Conservation (phyloP, 2,797 vertebrate genomes). For the Pyrocephalus nanus region DNA sequence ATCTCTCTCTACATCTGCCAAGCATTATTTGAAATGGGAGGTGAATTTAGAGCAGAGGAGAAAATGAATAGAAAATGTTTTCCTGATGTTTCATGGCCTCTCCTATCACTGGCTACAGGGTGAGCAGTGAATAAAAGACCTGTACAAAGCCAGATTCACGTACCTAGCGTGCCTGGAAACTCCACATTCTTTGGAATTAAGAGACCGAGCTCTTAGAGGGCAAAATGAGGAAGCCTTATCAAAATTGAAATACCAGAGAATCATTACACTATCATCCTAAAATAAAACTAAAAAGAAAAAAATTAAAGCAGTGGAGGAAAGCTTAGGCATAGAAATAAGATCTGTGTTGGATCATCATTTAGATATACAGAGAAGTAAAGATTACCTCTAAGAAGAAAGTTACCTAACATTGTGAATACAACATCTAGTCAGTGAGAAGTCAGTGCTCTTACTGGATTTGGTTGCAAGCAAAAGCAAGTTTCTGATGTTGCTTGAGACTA, state of each 20-base stretch:
- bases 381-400: neutral
- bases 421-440: neutral
- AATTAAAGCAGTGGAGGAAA: fast-evolving
- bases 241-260: neutral
- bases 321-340: neutral
- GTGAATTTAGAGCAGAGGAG: neutral
- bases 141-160: neutral
- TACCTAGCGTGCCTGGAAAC: neutral
- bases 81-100: neutral
- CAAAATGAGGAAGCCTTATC: neutral
- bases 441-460: neutral
- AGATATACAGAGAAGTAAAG: neutral
- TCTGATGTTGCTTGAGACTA: neutral
- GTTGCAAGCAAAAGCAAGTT: neutral
- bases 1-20: neutral
- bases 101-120: neutral
- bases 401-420: neutral
- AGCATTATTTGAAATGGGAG: neutral
- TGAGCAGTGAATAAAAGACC: neutral
- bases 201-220: fast-evolving
- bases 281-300: neutral
- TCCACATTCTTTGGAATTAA: neutral
- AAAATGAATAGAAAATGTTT: neutral
- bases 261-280: neutral
- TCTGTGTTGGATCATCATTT: neutral